These are phyloP conservation scores for Chaetodon auriga DNA, from an alignment of 2,113 vertebrate species.

Conservation along the genomic window DNA sequence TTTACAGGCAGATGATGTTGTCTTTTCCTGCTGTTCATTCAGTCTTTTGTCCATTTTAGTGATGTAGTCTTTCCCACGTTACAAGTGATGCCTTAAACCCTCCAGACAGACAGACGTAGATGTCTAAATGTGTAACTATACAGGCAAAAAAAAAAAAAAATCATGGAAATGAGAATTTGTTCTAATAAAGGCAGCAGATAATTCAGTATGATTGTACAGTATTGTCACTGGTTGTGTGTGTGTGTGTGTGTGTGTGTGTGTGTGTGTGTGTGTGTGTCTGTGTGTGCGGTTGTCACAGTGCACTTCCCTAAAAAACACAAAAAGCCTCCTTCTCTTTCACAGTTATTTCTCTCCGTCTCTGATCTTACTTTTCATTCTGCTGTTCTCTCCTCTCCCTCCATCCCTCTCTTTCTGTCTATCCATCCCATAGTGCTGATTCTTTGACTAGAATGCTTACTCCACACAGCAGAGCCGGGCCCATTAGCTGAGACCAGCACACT, in stretches of 20 bases:
- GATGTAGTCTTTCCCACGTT: not conserved
- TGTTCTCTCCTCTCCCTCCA: not conserved
- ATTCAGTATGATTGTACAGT: not conserved
- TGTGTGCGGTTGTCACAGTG: not conserved
- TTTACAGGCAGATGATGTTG: not conserved
- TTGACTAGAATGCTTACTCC: slow-evolving; percentile 75
- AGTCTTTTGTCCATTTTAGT: not conserved
- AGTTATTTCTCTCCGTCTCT: slow-evolving; percentile 7
- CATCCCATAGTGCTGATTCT: slow-evolving; percentile 71
- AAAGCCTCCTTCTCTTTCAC: not conserved
- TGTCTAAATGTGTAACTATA: not conserved
- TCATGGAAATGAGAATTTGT: not conserved
- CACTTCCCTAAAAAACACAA: not conserved
- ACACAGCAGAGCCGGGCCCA: slow-evolving; percentile 64
- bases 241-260: not conserved
- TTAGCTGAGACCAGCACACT: slow-evolving; percentile 77
- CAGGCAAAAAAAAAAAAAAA: not conserved
- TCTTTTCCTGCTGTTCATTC: not conserved
- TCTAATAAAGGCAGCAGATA: not conserved
- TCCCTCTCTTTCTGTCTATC: slow-evolving; percentile 14
- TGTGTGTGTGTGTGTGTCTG: not conserved
- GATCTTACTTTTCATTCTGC: slow-evolving; percentile 2
- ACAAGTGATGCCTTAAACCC: too few species aligned
- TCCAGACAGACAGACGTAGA: not conserved
- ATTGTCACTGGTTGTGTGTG: not conserved